Conservation (phyloP, 2,888 invertebrate genomes). For the Gonocerus acuteangulatus region DNA sequence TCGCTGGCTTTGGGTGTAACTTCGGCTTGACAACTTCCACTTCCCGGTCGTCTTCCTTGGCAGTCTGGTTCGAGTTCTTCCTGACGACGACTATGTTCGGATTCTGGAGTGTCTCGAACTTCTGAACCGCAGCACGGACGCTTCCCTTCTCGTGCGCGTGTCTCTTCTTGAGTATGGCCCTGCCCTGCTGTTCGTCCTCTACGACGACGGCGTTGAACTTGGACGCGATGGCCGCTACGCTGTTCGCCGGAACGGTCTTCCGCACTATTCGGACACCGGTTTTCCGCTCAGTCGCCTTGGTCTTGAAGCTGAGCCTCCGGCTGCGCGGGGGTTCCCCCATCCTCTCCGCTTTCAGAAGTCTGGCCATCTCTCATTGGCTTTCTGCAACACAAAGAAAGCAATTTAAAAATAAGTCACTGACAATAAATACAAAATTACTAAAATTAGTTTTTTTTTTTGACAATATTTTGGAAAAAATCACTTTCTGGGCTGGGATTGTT, state of each 20-base stretch:
- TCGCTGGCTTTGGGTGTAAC: constrained; percentile 30
- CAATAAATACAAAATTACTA: too few species aligned
- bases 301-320: constrained; percentile 35
- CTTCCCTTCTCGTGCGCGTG: constrained; percentile 20
- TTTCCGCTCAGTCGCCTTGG: constrained; percentile 15
- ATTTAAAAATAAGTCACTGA: neutral
- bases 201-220: constrained; percentile 39
- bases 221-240: constrained; percentile 37
- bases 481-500: too few species aligned
- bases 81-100: constrained; percentile 33
- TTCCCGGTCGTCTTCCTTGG: neutral
- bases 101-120: constrained; percentile 33
- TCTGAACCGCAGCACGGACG: constrained; percentile 33
- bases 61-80: constrained; percentile 18
- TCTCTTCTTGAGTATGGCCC: constrained; percentile 28
- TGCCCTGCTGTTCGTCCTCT: constrained; percentile 35
- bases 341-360: constrained; percentile 17
- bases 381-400: constrained; percentile 1
- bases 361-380: constrained; percentile 12
- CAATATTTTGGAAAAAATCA: too few species aligned
- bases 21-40: constrained; percentile 16
- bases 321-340: constrained; percentile 4
- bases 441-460: too few species aligned
- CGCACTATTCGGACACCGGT: constrained; percentile 17
- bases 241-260: constrained; percentile 25